Conservation (phyloP, 2,797 vertebrate species). For the Halcyon leucocephala region DNA sequence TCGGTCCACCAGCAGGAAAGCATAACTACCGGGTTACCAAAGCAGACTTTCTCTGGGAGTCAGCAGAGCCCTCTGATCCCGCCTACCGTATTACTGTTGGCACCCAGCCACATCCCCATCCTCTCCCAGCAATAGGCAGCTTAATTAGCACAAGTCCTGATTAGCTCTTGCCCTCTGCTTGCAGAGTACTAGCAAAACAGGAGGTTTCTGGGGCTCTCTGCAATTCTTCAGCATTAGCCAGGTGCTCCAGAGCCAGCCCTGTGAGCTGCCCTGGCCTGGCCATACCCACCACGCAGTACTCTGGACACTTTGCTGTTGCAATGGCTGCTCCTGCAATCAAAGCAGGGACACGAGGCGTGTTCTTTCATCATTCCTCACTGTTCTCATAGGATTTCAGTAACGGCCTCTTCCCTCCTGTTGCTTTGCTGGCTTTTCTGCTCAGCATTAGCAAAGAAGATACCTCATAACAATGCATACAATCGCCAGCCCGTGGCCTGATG, state of each 20-base stretch:
- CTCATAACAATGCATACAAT: not conserved
- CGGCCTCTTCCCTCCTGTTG: not conserved
- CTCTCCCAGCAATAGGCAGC: slow-evolving; percentile 26
- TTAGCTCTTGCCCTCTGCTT: slow-evolving; percentile 44
- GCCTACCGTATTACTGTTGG: slow-evolving; percentile 36
- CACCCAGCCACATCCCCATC: slow-evolving; percentile 48
- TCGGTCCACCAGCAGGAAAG: not conserved
- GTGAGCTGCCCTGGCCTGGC: not conserved
- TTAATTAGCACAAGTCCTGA: slow-evolving; percentile 38
- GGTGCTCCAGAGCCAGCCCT: not conserved
- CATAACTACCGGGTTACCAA: not conserved
- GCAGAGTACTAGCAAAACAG: not conserved
- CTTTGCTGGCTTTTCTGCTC: slow-evolving; percentile 8
- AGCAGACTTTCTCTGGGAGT: not conserved
- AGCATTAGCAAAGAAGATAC: not conserved
- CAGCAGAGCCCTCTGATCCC: not conserved
- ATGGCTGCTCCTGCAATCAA: not conserved
- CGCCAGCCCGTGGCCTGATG: not conserved
- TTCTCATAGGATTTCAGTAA: not conserved
- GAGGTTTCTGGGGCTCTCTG: not conserved
- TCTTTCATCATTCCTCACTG: not conserved
- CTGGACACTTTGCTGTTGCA: not conserved
- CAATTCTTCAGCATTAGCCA: not conserved
- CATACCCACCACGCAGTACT: rapidly evolving
- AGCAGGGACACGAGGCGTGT: not conserved